Evolutionary conservation across 2,797 vertebrate species (phyloP), one percentile per base, ranked within the genome.

Genomic region (Mustela erminea): DNA sequence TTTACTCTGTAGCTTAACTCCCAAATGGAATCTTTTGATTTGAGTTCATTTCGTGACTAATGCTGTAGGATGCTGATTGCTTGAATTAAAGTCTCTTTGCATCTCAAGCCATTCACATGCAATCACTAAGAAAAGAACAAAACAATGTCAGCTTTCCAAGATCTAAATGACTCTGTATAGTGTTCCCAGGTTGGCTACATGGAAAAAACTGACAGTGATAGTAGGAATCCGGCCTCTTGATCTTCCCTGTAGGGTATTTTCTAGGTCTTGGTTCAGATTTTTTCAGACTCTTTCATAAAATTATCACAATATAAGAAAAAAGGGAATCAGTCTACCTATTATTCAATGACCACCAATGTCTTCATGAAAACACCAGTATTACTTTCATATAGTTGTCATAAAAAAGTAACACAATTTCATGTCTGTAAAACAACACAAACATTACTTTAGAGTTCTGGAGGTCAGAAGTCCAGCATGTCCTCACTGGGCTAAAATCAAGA

Each of bases 1-100:
- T 99, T 99, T 98, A 87, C 90, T 98, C 49, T 91, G 95, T 81
- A 97, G 85, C 86, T 93, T 60, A 95, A 98, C 74, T 98, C 95
- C 94, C 98, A 94, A 93, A 56, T 77, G 82, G 77, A 97, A 97
- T 95, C 60, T 97, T 97, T 52, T 96, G 94, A 98, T 96, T 97
- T 97, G 80, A 92, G 78, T 97, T 98, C 95, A 96, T 86, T 97
- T 97, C 95, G 92, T 95, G 96, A 95, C 93, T 92, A 98, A 96
- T 95, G 66, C 21, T 43, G 82, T 96, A 96, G 82, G 32, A 98
- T 93, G 89, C 8, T 88, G 96, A 90, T 97, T 98, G 72, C 96
- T 97, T 92, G 94, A 98, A 97, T 87, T 75, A 96, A 96, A 92
- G 4, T 27, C 60, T 96, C 96, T 93, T 96, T 87, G 60, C 72